Conservation (phyloP, 2,888 invertebrate species). For the Pocota personata region DNA sequence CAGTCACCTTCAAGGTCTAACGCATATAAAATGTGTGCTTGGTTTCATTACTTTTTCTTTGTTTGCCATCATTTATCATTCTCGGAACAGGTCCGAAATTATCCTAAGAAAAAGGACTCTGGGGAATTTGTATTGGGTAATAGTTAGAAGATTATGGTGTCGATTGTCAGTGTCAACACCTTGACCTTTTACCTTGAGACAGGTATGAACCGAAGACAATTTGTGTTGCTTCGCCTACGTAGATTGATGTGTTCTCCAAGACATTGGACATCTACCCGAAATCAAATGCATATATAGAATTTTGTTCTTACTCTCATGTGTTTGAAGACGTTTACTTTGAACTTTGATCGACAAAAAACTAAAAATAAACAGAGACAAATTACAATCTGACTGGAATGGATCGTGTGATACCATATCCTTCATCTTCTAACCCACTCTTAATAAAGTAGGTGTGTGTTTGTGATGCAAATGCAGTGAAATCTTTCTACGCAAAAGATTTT, state of each 20-base stretch:
- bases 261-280: not conserved
- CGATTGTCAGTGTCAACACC: constrained; percentile 38
- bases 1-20: constrained; percentile 16
- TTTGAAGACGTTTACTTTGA: not conserved
- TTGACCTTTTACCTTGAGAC: constrained; percentile 24
- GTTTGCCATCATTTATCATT: constrained; percentile 39
- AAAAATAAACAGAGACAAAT: too few relatives aligned
- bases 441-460: too few relatives aligned
- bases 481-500: too few relatives aligned
- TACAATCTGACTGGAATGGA: too few relatives aligned
- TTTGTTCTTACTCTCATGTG: not conserved
- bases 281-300: not conserved
- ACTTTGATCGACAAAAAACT: not conserved
- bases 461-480: too few relatives aligned
- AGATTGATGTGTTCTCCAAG: constrained; percentile 8
- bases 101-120: constrained; percentile 1
- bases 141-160: constrained; percentile 33
- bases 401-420: too few relatives aligned
- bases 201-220: not conserved
- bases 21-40: not conserved
- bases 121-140: constrained; percentile 8
- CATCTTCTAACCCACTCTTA: too few relatives aligned
- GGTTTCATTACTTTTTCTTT: constrained; percentile 26
- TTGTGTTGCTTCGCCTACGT: not conserved
- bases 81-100: constrained; percentile 6